Base-by-base conservation (phyloP, 2,797 vertebrate species). In the Austrolebias charrua region DNA sequence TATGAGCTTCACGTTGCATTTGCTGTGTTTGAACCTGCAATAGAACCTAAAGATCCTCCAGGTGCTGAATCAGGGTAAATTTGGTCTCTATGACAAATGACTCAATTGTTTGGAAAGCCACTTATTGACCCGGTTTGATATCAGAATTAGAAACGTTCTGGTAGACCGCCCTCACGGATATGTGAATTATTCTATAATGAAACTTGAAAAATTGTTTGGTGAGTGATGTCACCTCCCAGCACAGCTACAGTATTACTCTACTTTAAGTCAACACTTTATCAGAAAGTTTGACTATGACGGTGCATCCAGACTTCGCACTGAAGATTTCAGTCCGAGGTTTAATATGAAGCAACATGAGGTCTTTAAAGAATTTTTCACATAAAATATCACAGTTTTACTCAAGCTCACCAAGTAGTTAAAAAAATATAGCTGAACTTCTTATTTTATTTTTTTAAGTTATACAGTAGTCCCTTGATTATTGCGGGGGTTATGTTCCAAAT, bases 91-190 rank as follows among this genome's bases (percentile, higher is more conserved):
- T 75, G 74, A 84, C 24, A 72, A 81, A 82, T 73, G 44, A 63
- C 29, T 62, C 6, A 35, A 57, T 51, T n/a, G 35, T 44, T 19
- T 12, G 57, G 31, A 72, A 45, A 69, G 76, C 45, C 68, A 69
- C 54, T 75, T 83, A 83, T 81, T 67, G 78, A 78, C 68, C 67
- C 67, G 53, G 33, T 68, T 55, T 68, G 55, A 66, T 53, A 52
- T 69, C 12, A 55, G 20, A 56, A 35, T 48, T 31, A 52, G 33
- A 55, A 65, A 19, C 8, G 20, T 29, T 29, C 33, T 51, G 20
- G 53, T 44, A 4, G 33, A 10, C 43, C 50, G 13, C 40, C 18
- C 5, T 20, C 60, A 16, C 5, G 2, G 29, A 5, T 35, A 7
- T 43, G 52, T 59, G 8, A 68, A 54, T 56, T 35, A 24, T 28